phyloP scores from a whole-genome alignment of 1,140 invertebrate species.

The Oppia nitens region DNA sequence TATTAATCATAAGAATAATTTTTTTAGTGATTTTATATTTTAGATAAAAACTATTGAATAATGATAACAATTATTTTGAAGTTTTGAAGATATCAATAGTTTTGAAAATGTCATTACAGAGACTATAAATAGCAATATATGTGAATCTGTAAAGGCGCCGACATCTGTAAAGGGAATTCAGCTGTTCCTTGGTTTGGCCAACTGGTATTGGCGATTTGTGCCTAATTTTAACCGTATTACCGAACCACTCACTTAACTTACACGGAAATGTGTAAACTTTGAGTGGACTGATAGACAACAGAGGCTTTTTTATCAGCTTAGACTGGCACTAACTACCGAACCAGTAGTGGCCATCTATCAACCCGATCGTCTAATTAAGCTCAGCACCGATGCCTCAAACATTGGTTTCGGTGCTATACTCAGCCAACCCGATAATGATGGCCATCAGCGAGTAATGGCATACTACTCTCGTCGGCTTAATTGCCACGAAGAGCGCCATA shows the following conservation, averaged over 20 bases:
- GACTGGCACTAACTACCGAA: background rate
- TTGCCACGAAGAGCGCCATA: background rate
- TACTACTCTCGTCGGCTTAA: background rate
- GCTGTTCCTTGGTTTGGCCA: conserved; percentile 13
- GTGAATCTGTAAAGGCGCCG: too few species aligned
- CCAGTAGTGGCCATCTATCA: conserved; percentile 7
- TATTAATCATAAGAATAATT: too few species aligned
- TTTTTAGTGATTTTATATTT: too few species aligned
- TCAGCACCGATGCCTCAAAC: conserved; percentile 8
- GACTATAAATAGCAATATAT: too few species aligned
- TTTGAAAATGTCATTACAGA: too few species aligned
- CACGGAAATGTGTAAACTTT: too few species aligned
- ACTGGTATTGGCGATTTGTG: conserved; percentile 14
- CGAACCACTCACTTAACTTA: too few species aligned
- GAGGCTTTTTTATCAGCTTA: conserved; percentile 7
- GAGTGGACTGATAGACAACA: background rate
- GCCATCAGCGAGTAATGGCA: background rate
- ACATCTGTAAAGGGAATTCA: background rate
- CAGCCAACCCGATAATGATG: conserved; percentile 4
- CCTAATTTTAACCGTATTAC: too few species aligned
- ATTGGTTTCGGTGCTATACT: too few species aligned
- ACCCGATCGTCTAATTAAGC: background rate
- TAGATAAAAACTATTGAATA: too few species aligned
- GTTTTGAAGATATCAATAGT: too few species aligned
- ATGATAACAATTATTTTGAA: too few species aligned